Conservation (phyloP, 2,113 vertebrate genomes). For the Pica pica region DNA sequence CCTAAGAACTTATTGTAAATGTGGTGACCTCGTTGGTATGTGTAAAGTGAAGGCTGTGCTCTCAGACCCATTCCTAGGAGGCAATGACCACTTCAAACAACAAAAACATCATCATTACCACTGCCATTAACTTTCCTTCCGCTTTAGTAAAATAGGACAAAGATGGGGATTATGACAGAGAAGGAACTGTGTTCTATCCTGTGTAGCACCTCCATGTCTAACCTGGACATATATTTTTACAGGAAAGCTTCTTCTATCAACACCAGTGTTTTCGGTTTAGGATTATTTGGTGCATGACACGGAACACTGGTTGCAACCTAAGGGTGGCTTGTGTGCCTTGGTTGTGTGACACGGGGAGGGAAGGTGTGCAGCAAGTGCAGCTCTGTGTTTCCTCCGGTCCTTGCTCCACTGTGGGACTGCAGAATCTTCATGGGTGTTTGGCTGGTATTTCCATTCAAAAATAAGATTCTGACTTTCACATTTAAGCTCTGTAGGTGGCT, state of each 20-base stretch:
- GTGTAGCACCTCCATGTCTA: neutral
- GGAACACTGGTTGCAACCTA: neutral
- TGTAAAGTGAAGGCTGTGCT: neutral
- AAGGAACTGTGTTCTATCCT: neutral
- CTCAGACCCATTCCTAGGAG: neutral
- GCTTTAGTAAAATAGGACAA: neutral
- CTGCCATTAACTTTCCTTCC: neutral
- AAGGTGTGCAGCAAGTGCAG: neutral
- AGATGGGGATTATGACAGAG: neutral
- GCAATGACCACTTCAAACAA: neutral
- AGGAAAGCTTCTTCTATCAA: neutral
- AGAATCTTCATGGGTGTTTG: neutral
- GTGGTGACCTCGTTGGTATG: neutral
- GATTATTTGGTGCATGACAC: neutral
- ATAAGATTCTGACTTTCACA: neutral
- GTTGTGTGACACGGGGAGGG: accelerated
- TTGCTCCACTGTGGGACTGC: neutral
- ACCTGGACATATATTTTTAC: neutral
- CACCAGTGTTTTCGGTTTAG: neutral
- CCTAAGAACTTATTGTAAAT: neutral
- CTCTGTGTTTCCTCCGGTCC: accelerated
- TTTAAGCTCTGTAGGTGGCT: neutral
- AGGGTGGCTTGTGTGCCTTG: accelerated
- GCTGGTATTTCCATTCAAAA: neutral
- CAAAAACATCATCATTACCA: neutral